A percentile compares a stretch with the other conserved stretches of the same genome.
phyloP scores from a whole-genome alignment of 2,888 invertebrate genomes.

The Drosophila multiciliata region DNA sequence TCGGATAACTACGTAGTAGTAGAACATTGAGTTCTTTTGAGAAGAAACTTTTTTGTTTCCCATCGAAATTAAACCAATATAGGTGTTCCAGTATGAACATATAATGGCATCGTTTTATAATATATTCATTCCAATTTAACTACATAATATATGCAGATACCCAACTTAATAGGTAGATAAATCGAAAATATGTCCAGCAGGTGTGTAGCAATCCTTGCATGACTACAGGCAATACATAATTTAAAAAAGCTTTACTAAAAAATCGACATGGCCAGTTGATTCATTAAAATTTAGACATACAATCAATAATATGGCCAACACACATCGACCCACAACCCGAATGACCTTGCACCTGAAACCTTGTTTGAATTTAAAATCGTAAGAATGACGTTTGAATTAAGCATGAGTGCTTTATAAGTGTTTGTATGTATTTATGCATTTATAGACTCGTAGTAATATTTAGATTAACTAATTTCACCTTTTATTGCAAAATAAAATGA shows the following conservation, averaged over 20 bases:
- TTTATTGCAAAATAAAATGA: constrained; percentile 46
- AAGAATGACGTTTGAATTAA: background rate
- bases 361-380: background rate
- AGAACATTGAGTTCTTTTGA: background rate
- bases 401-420: constrained; percentile 4
- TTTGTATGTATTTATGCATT: background rate
- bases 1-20: background rate
- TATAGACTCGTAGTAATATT: background rate
- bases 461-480: constrained; percentile 36
- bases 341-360: constrained; percentile 56
- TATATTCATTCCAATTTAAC: constrained; percentile 7
- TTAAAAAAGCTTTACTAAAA: constrained; percentile 47
- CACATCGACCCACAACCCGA: constrained; percentile 1
- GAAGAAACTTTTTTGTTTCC: background rate
- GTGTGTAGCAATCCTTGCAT: constrained; percentile 11
- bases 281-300: constrained; percentile 50
- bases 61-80: too few relatives aligned
- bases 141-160: constrained; percentile 8
- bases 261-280: constrained; percentile 64
- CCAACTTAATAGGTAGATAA: constrained; percentile 1
- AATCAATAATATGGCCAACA: constrained; percentile 41
- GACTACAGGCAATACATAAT: constrained; percentile 55
- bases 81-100: too few relatives aligned
- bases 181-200: background rate
- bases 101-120: constrained; percentile 5